Evolutionary conservation across 2,797 vertebrate species (phyloP), one percentile per base, ranked within the genome.

Genomic region (Sebastiscus tertius): DNA sequence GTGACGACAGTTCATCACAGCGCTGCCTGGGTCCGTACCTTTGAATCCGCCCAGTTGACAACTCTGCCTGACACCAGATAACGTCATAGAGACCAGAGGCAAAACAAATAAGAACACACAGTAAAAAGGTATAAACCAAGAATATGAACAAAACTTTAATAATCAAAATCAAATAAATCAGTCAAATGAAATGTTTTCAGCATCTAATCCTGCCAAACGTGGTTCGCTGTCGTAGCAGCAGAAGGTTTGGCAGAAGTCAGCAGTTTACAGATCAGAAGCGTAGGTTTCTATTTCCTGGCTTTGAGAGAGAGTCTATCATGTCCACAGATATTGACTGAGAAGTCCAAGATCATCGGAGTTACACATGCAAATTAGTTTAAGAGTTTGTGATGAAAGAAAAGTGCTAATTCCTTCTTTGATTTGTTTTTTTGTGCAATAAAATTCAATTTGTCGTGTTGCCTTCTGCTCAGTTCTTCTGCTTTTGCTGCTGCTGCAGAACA

Each of bases 191-290:
- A 78, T 14, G 75, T 54, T 33, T 80, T 77, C 33, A 49, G 66
- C n/a, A 65, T 65, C 12, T 65, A 27, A 52, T 75, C 24, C 55
- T 75, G 75, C 42, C 58, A 71, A 83, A 81, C 18, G n/a, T 54
- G 63, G 29, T 55, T 65, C 18, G 22, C 72, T 75, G 63, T 13
- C 6, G 4, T 20, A 16, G 56, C 65, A 65, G 74, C 59, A 76
- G 72, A 46, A 18, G 52, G 46, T 75, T 78, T 64, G 66, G 61
- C 69, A 78, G 60, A 55, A 82, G 74, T 82, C 80, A 78, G 80
- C 79, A 56, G 79, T 76, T 82, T 77, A 22, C 62, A 85, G 72
- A 68, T 3, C 24, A 20, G 31, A 22, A 58, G 72, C 29, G 75
- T 49, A 70, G 60, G 64, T 46, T 81, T 77, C 14, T 13, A 8